These are phyloP conservation scores for Aleadryas rufinucha DNA, from an alignment of 2,113 vertebrate species.

Conservation along the genomic window DNA sequence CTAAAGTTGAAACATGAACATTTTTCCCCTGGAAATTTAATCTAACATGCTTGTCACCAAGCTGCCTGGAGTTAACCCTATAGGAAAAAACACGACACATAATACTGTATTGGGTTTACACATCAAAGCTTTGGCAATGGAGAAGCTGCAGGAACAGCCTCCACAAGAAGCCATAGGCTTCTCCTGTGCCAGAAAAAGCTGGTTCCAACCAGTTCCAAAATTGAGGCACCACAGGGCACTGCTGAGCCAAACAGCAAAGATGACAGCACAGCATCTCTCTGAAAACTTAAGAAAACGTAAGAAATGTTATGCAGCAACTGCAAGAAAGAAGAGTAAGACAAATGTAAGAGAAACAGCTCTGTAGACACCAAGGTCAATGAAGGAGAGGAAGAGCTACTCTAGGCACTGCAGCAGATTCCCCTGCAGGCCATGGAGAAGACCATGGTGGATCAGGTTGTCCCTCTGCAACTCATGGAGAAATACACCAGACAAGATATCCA, in stretches of 20 bases:
- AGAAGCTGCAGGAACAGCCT: not conserved
- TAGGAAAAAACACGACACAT: not conserved
- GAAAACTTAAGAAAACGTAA: not conserved
- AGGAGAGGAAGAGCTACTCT: not conserved
- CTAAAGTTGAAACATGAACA: not conserved
- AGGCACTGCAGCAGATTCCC: not conserved
- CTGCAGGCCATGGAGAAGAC: fast-evolving
- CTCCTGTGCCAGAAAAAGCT: not conserved
- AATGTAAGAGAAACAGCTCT: not conserved
- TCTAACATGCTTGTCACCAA: not conserved
- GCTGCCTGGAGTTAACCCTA: not conserved
- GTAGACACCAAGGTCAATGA: not conserved
- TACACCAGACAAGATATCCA: not conserved
- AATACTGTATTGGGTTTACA: not conserved
- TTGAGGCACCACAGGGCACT: fast-evolving
- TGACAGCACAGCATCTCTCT: not conserved
- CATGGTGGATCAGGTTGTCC: not conserved
- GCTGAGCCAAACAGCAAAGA: not conserved
- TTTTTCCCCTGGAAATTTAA: not conserved
- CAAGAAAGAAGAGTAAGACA: not conserved
- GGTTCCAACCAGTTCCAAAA: not conserved
- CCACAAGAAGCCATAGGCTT: not conserved
- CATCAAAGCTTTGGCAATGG: not conserved
- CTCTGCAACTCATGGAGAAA: not conserved
- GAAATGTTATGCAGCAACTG: fast-evolving